phyloP scores from a whole-genome alignment of 1,140 invertebrate species.

The Ctenoplectra terminalis region DNA sequence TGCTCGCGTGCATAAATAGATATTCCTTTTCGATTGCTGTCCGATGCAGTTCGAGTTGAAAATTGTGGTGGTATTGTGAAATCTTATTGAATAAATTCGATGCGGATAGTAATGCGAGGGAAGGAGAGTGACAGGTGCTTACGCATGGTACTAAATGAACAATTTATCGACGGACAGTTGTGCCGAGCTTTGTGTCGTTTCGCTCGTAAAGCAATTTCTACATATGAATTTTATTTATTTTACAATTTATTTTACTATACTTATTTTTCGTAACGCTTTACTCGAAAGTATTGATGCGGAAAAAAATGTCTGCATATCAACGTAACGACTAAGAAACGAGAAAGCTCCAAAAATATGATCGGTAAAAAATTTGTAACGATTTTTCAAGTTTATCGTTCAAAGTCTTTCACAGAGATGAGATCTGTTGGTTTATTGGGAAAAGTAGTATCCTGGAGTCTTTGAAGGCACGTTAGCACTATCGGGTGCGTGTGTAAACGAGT shows the following conservation, averaged over 20 bases:
- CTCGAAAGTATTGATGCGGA: too few relatives aligned
- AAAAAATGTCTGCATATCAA: too few relatives aligned
- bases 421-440: neutral
- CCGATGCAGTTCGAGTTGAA: neutral
- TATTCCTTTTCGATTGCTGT: too few relatives aligned
- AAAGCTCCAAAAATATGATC: too few relatives aligned
- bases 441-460: neutral
- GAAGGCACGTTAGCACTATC: slow-evolving; percentile 56
- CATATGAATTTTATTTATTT: neutral
- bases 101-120: neutral
- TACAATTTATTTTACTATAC: neutral
- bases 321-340: too few relatives aligned
- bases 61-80: neutral
- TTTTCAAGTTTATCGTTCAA: too few relatives aligned
- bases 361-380: too few relatives aligned
- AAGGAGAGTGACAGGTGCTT: slow-evolving; percentile 5
- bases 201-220: neutral
- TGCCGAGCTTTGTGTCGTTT: neutral
- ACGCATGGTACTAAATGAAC: slow-evolving; percentile 7
- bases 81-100: neutral
- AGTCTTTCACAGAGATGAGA: too few relatives aligned
- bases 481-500: slow-evolving; percentile 43
- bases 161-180: neutral
- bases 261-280: too few relatives aligned
- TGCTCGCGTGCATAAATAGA: neutral